Evolutionary conservation across 2,888 invertebrate species (phyloP).

Genomic region (Netelia melanura): DNA sequence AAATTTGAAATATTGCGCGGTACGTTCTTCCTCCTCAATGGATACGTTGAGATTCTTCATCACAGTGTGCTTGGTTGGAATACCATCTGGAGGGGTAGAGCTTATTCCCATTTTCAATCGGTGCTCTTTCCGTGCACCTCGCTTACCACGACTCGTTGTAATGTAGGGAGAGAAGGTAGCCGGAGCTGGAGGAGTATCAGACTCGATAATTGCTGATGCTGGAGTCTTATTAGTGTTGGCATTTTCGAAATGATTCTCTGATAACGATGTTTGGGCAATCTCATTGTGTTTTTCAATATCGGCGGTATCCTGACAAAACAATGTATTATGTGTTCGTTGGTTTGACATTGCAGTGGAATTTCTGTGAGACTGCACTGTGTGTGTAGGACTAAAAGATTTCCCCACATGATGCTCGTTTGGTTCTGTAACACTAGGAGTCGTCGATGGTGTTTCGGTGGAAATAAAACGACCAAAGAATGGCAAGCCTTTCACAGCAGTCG

Average conservation of each 20-base stretch:
- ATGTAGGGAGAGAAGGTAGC: constrained; percentile 85
- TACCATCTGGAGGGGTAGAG: constrained; percentile 56
- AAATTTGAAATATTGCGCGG: constrained; percentile 84
- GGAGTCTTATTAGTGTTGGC: not conserved
- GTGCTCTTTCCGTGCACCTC: constrained; percentile 86
- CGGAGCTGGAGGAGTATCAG: constrained; percentile 58
- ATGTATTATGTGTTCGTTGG: not conserved
- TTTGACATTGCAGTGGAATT: constrained; percentile 25
- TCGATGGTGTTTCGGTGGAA: constrained; percentile 7
- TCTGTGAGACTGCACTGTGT: not conserved
- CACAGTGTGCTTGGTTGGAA: constrained; percentile 79
- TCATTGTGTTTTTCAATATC: not conserved
- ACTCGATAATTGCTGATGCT: not conserved
- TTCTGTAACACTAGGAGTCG: not conserved
- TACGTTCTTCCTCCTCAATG: constrained; percentile 78
- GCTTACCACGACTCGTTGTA: constrained; percentile 87
- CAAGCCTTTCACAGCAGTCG: constrained; percentile 77
- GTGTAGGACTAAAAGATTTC: not conserved
- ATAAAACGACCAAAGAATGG: constrained; percentile 74
- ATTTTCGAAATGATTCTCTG: constrained; percentile 4
- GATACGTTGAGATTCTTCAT: constrained; percentile 79
- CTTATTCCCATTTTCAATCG: constrained; percentile 73
- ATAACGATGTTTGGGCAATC: not conserved
- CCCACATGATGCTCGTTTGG: not conserved
- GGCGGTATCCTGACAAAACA: not conserved